Evolutionary conservation across 2,888 invertebrate genomes (phyloP).

Genomic region (Leptopilina myrica): DNA sequence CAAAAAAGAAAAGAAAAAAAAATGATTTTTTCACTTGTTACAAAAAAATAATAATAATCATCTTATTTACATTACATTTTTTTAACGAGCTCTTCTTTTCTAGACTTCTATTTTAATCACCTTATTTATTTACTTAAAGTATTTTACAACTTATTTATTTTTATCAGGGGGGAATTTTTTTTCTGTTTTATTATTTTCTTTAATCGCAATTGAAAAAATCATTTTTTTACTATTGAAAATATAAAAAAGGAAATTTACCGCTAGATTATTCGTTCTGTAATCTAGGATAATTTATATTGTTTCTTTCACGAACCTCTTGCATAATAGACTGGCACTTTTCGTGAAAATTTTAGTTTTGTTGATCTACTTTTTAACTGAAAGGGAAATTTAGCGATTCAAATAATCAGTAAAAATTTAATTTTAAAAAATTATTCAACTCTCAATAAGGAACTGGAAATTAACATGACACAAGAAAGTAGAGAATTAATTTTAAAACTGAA

Average conservation of each 20-base stretch:
- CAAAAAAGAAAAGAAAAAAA: background rate
- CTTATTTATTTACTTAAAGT: background rate
- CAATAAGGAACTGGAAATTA: too few relatives aligned
- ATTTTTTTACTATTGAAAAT: background rate
- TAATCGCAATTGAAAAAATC: background rate
- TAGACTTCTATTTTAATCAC: background rate
- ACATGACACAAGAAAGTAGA: too few relatives aligned
- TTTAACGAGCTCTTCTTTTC: too few relatives aligned
- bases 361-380: too few relatives aligned
- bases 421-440: too few relatives aligned
- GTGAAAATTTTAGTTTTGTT: background rate
- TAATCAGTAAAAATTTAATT: too few relatives aligned
- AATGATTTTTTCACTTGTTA: background rate
- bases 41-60: background rate
- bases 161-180: background rate
- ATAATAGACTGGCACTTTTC: background rate
- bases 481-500: too few relatives aligned
- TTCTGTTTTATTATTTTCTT: background rate
- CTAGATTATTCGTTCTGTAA: constrained; percentile 1
- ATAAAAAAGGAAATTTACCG: background rate
- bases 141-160: constrained; percentile 1
- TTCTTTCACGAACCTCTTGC: background rate
- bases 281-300: background rate
- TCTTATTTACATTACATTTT: too few relatives aligned
- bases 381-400: too few relatives aligned